A percentile compares a stretch with the other conserved stretches of the same genome.
phyloP scores from a whole-genome alignment of 2,888 invertebrate genomes.

The Stenchaetothrips biformis region DNA sequence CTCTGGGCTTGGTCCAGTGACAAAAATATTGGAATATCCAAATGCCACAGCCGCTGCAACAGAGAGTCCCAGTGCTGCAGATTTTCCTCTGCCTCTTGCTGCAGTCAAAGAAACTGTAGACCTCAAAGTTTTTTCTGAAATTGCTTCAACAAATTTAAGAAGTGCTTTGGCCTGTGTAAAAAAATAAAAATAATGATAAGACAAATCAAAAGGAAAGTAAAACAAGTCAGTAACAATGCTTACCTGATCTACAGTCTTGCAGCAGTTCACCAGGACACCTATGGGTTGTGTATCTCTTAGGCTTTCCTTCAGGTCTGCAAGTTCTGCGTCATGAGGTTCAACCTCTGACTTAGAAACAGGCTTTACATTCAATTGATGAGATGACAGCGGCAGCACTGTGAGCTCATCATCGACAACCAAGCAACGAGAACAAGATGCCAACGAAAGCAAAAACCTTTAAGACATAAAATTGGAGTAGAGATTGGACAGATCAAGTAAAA shows the following conservation, averaged over 20 bases:
- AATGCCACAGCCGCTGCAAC: slow-evolving; percentile 81
- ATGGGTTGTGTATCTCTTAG: slow-evolving; percentile 88
- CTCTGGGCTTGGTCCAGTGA: slow-evolving; percentile 96
- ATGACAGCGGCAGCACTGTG: slow-evolving; percentile 86
- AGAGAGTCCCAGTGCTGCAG: slow-evolving; percentile 90
- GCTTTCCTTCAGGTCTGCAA: slow-evolving; percentile 72
- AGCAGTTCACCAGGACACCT: slow-evolving; percentile 79
- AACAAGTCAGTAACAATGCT: slow-evolving; percentile 6
- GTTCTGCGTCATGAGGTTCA: slow-evolving; percentile 53
- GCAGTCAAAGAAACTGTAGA: slow-evolving; percentile 95
- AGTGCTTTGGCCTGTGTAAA: slow-evolving; percentile 69
- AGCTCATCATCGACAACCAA: slow-evolving; percentile 93
- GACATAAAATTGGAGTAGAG: slow-evolving; percentile 5
- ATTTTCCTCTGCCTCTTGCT: slow-evolving; percentile 95
- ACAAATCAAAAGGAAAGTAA: background rate
- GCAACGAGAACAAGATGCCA: slow-evolving; percentile 81
- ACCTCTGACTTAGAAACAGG: slow-evolving; percentile 57
- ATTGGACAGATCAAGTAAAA: background rate
- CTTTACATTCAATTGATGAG: slow-evolving; percentile 75
- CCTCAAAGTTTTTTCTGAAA: slow-evolving; percentile 83
- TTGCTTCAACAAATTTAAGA: slow-evolving; percentile 87
- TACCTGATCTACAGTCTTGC: slow-evolving; percentile 86
- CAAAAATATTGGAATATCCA: slow-evolving; percentile 89
- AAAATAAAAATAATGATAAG: slow-evolving; percentile 27
- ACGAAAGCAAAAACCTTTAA: slow-evolving; percentile 71